Evolutionary conservation across 2,797 vertebrate species (phyloP).

Genomic region (Mormyrus proboscirostris): DNA sequence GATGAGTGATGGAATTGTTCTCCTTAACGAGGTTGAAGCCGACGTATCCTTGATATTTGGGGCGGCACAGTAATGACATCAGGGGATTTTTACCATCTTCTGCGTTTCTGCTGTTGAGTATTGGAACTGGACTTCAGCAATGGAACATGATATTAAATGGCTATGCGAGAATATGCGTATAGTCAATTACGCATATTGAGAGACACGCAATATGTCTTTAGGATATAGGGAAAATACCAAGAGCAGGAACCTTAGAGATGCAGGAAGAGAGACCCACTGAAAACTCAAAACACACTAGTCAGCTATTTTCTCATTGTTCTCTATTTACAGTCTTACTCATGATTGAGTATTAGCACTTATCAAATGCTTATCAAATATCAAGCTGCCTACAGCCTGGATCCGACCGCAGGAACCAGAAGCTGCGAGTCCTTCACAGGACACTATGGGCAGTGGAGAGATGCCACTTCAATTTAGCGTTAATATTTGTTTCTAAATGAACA

Average conservation of each 20-base stretch:
- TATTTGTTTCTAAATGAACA: neutral
- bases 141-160: neutral
- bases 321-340: neutral
- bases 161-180: neutral
- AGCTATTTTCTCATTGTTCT: neutral
- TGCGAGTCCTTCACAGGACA: neutral
- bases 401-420: neutral
- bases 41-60: neutral
- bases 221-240: neutral
- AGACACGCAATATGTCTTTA: neutral
- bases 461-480: neutral
- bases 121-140: neutral
- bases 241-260: neutral
- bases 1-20: neutral
- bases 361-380: neutral
- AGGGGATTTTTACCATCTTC: neutral
- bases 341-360: neutral
- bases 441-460: neutral
- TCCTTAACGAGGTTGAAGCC: neutral
- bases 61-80: neutral
- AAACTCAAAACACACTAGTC: neutral
- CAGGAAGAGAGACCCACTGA: neutral
- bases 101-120: neutral
- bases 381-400: neutral
- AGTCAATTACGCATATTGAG: neutral